Conservation (phyloP, 2,113 vertebrate species). For the Ptychochromis oligacanthus region DNA sequence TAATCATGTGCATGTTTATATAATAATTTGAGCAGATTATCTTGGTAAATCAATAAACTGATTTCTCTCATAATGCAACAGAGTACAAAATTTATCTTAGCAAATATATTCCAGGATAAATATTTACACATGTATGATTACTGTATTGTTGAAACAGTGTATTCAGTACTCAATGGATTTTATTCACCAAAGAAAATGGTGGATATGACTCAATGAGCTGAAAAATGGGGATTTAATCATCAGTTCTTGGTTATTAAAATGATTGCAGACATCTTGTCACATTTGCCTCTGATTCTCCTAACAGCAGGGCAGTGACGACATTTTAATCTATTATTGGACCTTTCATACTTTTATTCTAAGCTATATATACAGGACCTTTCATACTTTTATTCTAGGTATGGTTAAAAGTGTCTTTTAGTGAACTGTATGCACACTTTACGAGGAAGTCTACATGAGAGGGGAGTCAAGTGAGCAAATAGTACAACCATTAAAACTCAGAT, state of each 20-base stretch:
- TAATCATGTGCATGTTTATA: not conserved
- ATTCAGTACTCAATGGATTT: constrained; percentile 31
- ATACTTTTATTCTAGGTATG: not conserved
- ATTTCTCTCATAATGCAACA: constrained; percentile 1
- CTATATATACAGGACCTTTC: not conserved
- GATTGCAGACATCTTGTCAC: not conserved
- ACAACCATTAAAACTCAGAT: constrained; percentile 43
- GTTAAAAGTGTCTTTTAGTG: not conserved
- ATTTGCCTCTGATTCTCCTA: not conserved
- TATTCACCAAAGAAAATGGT: constrained; percentile 15
- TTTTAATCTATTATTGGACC: constrained; percentile 7
- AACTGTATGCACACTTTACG: not conserved
- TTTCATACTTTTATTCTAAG: no score
- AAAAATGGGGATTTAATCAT: constrained; percentile 29
- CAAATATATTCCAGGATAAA: not conserved
- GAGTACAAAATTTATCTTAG: constrained; percentile 10
- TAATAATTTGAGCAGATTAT: not conserved
- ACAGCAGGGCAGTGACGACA: constrained; percentile 4
- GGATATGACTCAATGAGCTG: constrained; percentile 18
- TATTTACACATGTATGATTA: not conserved
- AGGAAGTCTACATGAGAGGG: not conserved
- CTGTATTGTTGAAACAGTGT: not conserved
- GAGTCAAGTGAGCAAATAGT: constrained; percentile 3
- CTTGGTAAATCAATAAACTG: constrained; percentile 1
- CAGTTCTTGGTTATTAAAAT: constrained; percentile 14